Evolutionary conservation across 2,797 vertebrate species (phyloP), one percentile per base, ranked within the genome.

Genomic region (Lithobates sylvaticus): DNA sequence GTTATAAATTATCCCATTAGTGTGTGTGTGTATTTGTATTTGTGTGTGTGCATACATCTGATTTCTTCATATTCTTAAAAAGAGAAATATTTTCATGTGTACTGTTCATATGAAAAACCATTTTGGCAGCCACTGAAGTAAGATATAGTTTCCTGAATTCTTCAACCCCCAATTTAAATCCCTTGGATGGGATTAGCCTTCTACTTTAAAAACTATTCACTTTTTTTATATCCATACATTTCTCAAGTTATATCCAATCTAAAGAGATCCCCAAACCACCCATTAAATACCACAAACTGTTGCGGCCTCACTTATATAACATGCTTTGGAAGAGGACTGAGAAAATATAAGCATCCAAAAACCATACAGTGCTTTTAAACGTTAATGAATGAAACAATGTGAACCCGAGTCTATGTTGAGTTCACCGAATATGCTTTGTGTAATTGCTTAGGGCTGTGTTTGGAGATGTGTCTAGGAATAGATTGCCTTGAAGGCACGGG

Each of bases 381-480:
- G 15, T 58, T 13, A 58, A 58, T 16, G 50, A 54, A 54, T 54
- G 13, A 61, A 21, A 61, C 21, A 61, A 8, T 61, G 54, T 21
- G 15, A 61, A 64, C 27, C 10, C 23, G 23, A 13, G n/a, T 65
- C 27, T 10, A 73, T n/a, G 3, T 61, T 68, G 42, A 80, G 42
- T 67, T 50, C 32, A 34, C 58, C 68, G 47, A 81, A 67, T 44
- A 86, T 76, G 78, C 21, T 68, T 74, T 58, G 39, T 16, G 54
- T 80, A 81, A 86, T 81, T 85, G 42, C 54, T 50, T 64, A 15
- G 26, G 42, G 27, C 50, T 78, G 83, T 65, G 68, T 78, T 73
- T 84, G 83, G 54, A 78, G 39, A 78, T 42, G 54, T 78, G 75
- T 71, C 75, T 78, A 68, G 54, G 70, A 77, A 29, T 70, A 58